A percentile compares a stretch with the other conserved stretches of the same genome.
Evolutionary conservation across 2,113 vertebrate species (phyloP).

Genomic region (Pyrgilauda ruficollis): DNA sequence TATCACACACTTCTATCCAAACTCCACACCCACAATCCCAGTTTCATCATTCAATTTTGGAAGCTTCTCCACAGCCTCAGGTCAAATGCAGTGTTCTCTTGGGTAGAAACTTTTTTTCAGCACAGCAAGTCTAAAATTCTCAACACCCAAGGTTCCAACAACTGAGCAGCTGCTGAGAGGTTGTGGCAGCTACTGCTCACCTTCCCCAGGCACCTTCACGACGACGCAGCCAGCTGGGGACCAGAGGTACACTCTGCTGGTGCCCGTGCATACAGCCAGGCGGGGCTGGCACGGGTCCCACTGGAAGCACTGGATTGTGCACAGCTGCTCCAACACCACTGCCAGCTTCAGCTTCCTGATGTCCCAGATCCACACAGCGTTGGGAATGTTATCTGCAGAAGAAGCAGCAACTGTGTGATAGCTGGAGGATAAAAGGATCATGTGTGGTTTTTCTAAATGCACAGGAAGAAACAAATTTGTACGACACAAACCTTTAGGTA

Average conservation of each 20-base stretch:
- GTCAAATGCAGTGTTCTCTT: neutral
- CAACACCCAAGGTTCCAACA: neutral
- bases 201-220: slow-evolving; percentile 86
- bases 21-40: neutral
- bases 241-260: slow-evolving; percentile 86
- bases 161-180: neutral
- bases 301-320: slow-evolving; percentile 81
- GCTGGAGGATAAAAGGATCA: neutral
- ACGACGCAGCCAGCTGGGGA: slow-evolving; percentile 85
- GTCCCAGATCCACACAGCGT: slow-evolving; percentile 91
- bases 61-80: neutral
- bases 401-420: accelerated
- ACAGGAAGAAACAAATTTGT: neutral
- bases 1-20: neutral
- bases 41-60: neutral
- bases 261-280: slow-evolving; percentile 88
- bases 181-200: slow-evolving; percentile 58
- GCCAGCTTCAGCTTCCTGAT: slow-evolving; percentile 81
- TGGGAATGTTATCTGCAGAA: slow-evolving; percentile 85
- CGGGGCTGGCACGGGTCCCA: slow-evolving; percentile 88
- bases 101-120: neutral
- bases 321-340: slow-evolving; percentile 86
- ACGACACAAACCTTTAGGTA: neutral
- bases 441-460: neutral
- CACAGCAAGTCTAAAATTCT: neutral